Percentiles rank a stretch among this genome's conserved stretches.
These are phyloP conservation scores for Sarcoramphus papa DNA, from an alignment of 2,797 vertebrate genomes.

Conservation along the genomic window DNA sequence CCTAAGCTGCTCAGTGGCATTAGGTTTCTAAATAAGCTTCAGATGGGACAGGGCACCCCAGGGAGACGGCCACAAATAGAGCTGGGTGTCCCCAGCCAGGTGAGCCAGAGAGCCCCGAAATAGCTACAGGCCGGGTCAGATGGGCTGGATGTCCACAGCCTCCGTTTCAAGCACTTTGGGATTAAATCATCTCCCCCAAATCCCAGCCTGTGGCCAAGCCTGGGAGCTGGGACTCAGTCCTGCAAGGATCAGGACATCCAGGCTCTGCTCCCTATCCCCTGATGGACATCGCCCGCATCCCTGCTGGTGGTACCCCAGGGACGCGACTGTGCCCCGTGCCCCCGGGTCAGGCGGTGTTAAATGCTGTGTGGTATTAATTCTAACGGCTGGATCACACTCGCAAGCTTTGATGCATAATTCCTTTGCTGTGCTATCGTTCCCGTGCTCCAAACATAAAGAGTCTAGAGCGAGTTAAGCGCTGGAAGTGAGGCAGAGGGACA, in stretches of 20 bases:
- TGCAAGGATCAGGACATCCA: background rate
- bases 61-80: background rate
- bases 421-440: background rate
- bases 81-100: background rate
- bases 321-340: background rate
- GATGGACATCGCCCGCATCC: background rate
- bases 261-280: background rate
- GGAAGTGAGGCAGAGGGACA: background rate
- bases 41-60: background rate
- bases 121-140: background rate
- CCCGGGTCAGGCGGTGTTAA: accelerated
- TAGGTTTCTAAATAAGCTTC: slow-evolving; percentile 31
- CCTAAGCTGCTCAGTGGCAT: slow-evolving; percentile 20
- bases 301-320: background rate
- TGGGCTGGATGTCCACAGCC: background rate
- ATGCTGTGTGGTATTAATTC: accelerated
- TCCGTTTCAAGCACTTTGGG: background rate
- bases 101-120: background rate
- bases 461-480: background rate
- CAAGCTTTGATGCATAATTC: background rate
- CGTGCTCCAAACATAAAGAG: background rate
- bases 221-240: background rate
- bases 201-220: background rate
- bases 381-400: accelerated
- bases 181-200: background rate